These are phyloP conservation scores for Helicoverpa zea DNA, from an alignment of 1,140 invertebrate genomes.

Conservation along the genomic window DNA sequence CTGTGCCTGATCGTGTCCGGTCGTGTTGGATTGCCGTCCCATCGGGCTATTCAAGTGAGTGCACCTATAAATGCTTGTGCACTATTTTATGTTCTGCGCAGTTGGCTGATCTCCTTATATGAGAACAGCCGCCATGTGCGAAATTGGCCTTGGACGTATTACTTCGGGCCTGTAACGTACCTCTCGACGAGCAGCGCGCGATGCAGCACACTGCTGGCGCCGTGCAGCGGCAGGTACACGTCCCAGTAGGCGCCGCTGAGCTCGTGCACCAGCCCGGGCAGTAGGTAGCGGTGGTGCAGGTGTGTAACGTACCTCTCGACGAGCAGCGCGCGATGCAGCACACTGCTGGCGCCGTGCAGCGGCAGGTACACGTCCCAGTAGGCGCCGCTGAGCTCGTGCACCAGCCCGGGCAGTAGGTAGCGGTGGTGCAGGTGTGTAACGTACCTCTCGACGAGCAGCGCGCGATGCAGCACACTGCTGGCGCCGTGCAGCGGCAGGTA, in stretches of 20 bases:
- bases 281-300: too few species aligned
- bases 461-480: slow-evolving; percentile 93
- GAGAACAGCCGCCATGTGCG: too few species aligned
- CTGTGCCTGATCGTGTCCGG: too few species aligned
- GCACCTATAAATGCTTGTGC: too few species aligned
- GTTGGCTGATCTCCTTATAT: too few species aligned
- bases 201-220: slow-evolving; percentile 92
- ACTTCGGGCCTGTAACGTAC: slow-evolving; percentile 68
- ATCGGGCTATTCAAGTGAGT: too few species aligned
- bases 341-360: slow-evolving; percentile 92
- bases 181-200: slow-evolving; percentile 94
- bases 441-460: slow-evolving; percentile 94
- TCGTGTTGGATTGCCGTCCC: too few species aligned
- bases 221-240: slow-evolving; percentile 94
- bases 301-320: slow-evolving; percentile 90
- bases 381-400: slow-evolving; percentile 90
- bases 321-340: slow-evolving; percentile 94
- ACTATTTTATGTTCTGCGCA: too few species aligned
- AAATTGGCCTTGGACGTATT: too few species aligned
- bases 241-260: slow-evolving; percentile 93
- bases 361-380: slow-evolving; percentile 96
- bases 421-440: slow-evolving; percentile 87
- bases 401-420: slow-evolving; percentile 89
- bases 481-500: slow-evolving; percentile 95
- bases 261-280: slow-evolving; percentile 90